Conservation (phyloP, 1,140 invertebrate species). For the Rhysida immarginata region DNA sequence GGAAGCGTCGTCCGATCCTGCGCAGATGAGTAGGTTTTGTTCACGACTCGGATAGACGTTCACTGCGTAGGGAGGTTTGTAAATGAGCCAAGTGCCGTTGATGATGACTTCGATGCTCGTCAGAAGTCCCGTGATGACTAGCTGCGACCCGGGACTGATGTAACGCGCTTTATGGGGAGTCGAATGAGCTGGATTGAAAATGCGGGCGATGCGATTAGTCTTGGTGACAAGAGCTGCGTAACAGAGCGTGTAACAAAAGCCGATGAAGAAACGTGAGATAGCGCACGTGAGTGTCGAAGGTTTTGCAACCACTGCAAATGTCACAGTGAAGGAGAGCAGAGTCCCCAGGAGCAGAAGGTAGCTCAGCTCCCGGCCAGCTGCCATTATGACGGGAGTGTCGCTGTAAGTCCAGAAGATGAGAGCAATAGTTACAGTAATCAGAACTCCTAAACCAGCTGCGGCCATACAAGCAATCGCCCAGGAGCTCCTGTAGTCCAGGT, state of each 20-base stretch:
- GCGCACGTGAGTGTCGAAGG: slow-evolving; percentile 34
- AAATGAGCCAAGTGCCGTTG: slow-evolving; percentile 36
- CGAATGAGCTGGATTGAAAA: slow-evolving; percentile 28
- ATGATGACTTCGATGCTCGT: slow-evolving; percentile 37
- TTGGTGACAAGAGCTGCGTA: slow-evolving; percentile 43
- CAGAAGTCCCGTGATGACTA: slow-evolving; percentile 35
- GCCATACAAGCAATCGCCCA: slow-evolving; percentile 42
- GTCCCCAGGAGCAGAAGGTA: slow-evolving; percentile 34
- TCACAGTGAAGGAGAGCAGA: slow-evolving; percentile 38
- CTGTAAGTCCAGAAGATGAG: slow-evolving; percentile 48
- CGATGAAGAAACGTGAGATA: slow-evolving; percentile 38
- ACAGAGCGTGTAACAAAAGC: slow-evolving; percentile 37
- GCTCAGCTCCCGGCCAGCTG: slow-evolving; percentile 38
- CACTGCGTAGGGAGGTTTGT: slow-evolving; percentile 29
- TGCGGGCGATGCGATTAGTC: slow-evolving; percentile 40
- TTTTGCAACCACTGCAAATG: slow-evolving; percentile 38
- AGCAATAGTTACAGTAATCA: slow-evolving; percentile 52
- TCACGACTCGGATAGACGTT: slow-evolving; percentile 30
- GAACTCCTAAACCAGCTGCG: slow-evolving; percentile 42
- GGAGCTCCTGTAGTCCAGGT: slow-evolving; percentile 37
- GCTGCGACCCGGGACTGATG: slow-evolving; percentile 11
- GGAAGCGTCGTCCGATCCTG: slow-evolving; percentile 36
- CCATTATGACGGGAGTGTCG: slow-evolving; percentile 42
- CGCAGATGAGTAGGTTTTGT: slow-evolving; percentile 27
- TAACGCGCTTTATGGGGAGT: slow-evolving; percentile 16